Evolutionary conservation across 2,888 invertebrate species (phyloP), one percentile per base, ranked within the genome.

Genomic region (Leptinotarsa haldemani): DNA sequence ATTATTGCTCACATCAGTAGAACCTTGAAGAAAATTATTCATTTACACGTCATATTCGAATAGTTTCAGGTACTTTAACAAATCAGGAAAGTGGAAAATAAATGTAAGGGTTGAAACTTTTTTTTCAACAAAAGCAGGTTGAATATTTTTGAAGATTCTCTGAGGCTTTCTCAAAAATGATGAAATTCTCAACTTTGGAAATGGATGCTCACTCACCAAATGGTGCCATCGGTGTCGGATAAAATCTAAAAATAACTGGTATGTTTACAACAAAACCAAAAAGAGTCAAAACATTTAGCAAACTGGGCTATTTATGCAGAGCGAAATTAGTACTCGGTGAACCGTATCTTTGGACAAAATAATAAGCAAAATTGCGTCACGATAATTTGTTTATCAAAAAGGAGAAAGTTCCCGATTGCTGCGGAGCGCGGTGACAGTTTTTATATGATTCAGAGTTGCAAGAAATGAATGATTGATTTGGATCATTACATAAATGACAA

Each of bases 331-430:
- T 56, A 15, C 22, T 22, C 56, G 4, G 4, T 13, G 25, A 56
- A 56, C 56, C 56, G 22, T 56, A 12, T 56, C 56, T 56, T 56
- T 13, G 15, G 22, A 22, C 22, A 56, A 56, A 66, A 65, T 66
- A 75, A 73, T 73, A 63, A 76, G 13, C 7, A 20, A n/a, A 65
- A 69, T 70, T 68, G 69, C 65, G 68, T 64, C 65, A 71, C 61
- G 68, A 71, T 69, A 71, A 69, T 71, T 71, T 40, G 63, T 76
- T 76, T 71, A 69, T 66, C 18, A 25, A 61, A 61, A 20, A 22
- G 46, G 50, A 65, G 50, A 65, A 65, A 48, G 65, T 30, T 22
- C 15, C 13, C 46, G 15, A 65, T 65, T 65, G 5, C 16, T n/a
- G 20, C n/a, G 16, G 47, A n/a, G n/a, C 46, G 12, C 47, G 47